Conservation (phyloP, 2,888 invertebrate genomes). For the Drosophila phalerata region DNA sequence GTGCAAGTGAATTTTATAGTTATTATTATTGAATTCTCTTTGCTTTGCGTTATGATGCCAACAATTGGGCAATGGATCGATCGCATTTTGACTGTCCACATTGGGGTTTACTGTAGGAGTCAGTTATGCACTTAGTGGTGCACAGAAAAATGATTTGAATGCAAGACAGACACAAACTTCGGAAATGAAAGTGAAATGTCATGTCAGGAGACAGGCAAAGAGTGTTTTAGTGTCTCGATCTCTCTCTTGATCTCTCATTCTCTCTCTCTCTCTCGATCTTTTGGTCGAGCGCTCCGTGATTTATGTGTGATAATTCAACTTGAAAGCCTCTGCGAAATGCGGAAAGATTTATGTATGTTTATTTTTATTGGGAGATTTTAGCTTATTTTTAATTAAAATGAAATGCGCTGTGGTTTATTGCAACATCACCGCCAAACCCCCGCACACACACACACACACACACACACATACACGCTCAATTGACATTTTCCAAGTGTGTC, state of each 20-base stretch:
- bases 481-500: slow-evolving; percentile 42
- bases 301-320: slow-evolving; percentile 72
- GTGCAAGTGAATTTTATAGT: slow-evolving; percentile 49
- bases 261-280: slow-evolving; percentile 3
- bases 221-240: slow-evolving; percentile 20
- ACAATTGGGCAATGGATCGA: slow-evolving; percentile 40
- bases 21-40: slow-evolving; percentile 14
- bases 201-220: slow-evolving; percentile 61
- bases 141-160: slow-evolving; percentile 65
- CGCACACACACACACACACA: slow-evolving; percentile 11
- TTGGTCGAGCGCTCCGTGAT: slow-evolving; percentile 53
- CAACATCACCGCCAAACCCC: slow-evolving; percentile 20
- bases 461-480: slow-evolving; percentile 28
- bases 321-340: slow-evolving; percentile 59
- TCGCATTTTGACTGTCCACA: slow-evolving; percentile 43
- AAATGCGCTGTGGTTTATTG: slow-evolving; percentile 38
- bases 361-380: slow-evolving; percentile 45
- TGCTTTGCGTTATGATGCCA: slow-evolving; percentile 14
- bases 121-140: slow-evolving; percentile 19
- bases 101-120: slow-evolving; percentile 12
- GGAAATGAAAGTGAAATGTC: slow-evolving; percentile 82
- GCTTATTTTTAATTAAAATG: slow-evolving; percentile 65
- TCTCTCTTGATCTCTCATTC: neutral
- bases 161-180: slow-evolving; percentile 76
- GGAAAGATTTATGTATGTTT: slow-evolving; percentile 62